These are phyloP conservation scores for Embidobia sp. DNA, from an alignment of 2,888 invertebrate species.

Conservation along the genomic window DNA sequence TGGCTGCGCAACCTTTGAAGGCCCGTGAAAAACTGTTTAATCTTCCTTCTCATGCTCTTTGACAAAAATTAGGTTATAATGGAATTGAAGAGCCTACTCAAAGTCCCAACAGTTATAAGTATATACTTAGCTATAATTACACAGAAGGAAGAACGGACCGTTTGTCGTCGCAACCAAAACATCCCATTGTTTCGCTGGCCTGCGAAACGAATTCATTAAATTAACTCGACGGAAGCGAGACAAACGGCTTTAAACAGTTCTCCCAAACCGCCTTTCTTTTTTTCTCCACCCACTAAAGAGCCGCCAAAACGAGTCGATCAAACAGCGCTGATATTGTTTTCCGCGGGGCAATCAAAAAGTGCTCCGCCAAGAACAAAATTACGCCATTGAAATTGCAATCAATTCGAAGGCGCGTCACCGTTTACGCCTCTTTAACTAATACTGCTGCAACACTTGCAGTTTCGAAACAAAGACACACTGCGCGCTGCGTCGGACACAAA, in stretches of 20 bases:
- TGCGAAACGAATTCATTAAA: constrained; percentile 2
- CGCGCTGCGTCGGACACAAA: constrained; percentile 33
- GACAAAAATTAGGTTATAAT: constrained; percentile 3
- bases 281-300: too few relatives aligned
- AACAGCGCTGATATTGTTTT: too few relatives aligned
- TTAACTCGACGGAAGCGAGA: too few relatives aligned
- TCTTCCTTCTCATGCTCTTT: neutral
- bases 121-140: constrained; percentile 11
- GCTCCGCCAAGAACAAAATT: too few relatives aligned
- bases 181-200: neutral
- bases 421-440: constrained; percentile 8
- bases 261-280: too few relatives aligned
- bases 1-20: neutral
- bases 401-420: neutral
- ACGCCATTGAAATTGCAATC: too few relatives aligned
- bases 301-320: too few relatives aligned
- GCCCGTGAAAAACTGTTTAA: neutral
- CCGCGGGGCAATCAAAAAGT: too few relatives aligned
- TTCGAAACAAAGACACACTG: constrained; percentile 11
- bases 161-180: too few relatives aligned
- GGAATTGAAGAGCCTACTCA: neutral
- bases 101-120: neutral
- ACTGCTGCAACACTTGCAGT: neutral
- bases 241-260: too few relatives aligned
- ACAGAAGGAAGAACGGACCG: too few relatives aligned